These are phyloP conservation scores for Callosobruchus maculatus DNA, from an alignment of 2,888 invertebrate genomes.

Conservation along the genomic window DNA sequence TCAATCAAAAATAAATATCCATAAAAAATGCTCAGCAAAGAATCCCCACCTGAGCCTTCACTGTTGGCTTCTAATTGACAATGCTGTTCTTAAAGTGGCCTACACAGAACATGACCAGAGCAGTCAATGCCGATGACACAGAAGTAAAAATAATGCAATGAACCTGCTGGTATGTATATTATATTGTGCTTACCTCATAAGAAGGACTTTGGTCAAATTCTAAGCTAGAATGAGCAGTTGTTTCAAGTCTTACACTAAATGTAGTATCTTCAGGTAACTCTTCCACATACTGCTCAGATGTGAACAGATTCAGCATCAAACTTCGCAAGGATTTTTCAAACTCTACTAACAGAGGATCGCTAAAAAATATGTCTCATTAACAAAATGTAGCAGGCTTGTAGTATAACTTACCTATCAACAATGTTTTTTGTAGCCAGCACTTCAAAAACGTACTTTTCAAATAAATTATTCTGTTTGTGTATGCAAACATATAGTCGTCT, in stretches of 20 bases:
- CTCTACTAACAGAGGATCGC: constrained; percentile 60
- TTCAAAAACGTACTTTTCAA: constrained; percentile 53
- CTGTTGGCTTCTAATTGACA: no score
- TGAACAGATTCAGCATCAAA: constrained; percentile 58
- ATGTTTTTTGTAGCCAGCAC: constrained; percentile 31
- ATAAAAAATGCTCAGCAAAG: no score
- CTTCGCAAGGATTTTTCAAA: constrained; percentile 60
- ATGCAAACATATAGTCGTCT: constrained; percentile 52
- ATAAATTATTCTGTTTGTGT: constrained; percentile 44
- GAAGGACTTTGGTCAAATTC: constrained; percentile 54
- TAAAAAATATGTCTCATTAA: constrained; percentile 18
- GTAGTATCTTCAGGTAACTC: constrained; percentile 54
- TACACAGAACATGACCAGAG: no score
- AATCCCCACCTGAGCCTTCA: no score
- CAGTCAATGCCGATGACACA: no score
- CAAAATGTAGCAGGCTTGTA: background rate
- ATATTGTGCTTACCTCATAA: constrained; percentile 46
- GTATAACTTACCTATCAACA: constrained; percentile 18
- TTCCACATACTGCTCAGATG: constrained; percentile 50
- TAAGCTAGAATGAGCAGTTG: constrained; percentile 58
- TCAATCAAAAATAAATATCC: no score
- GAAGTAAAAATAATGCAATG: no score
- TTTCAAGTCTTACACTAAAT: constrained; percentile 60
- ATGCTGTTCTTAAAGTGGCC: no score
- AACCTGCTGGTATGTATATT: background rate